These are phyloP conservation scores for Salvelinus namaycush DNA, from an alignment of 2,113 vertebrate species.

Conservation along the genomic window DNA sequence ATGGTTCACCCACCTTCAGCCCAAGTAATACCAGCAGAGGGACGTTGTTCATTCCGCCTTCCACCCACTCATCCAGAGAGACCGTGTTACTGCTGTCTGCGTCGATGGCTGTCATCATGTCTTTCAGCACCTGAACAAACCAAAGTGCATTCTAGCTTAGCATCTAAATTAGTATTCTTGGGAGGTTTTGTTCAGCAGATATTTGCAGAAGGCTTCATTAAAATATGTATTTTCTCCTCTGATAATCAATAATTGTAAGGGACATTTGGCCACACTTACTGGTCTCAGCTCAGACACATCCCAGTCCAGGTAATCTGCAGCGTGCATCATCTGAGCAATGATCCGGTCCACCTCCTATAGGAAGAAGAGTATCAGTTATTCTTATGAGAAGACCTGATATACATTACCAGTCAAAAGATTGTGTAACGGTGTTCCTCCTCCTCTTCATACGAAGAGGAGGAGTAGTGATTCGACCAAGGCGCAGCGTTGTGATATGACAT, in stretches of 20 bases:
- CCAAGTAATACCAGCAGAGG: slow-evolving; percentile 89
- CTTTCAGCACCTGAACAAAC: slow-evolving; percentile 83
- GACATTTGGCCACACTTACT: slow-evolving; percentile 76
- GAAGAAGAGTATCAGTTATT: neutral
- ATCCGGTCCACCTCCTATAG: slow-evolving; percentile 86
- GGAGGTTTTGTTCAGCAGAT: neutral
- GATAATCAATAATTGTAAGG: neutral
- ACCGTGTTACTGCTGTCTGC: slow-evolving; percentile 88
- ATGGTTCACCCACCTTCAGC: slow-evolving; percentile 73
- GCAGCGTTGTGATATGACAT: too few species aligned
- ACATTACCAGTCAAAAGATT: neutral
- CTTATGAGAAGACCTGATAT: neutral
- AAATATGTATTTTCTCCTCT: neutral
- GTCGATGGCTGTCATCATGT: slow-evolving; percentile 94
- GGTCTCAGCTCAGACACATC: slow-evolving; percentile 87
- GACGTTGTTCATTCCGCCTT: slow-evolving; percentile 88
- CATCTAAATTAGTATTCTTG: neutral
- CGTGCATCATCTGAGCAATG: slow-evolving; percentile 89
- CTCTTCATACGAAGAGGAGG: too few species aligned
- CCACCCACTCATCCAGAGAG: slow-evolving; percentile 88
- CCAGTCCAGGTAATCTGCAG: slow-evolving; percentile 88
- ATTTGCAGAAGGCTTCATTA: neutral
- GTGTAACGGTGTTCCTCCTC: too few species aligned
- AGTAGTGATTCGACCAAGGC: too few species aligned
- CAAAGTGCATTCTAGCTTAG: slow-evolving; percentile 12